These are phyloP conservation scores for Drosophila jambulina DNA, from an alignment of 1,140 invertebrate species.

Conservation along the genomic window DNA sequence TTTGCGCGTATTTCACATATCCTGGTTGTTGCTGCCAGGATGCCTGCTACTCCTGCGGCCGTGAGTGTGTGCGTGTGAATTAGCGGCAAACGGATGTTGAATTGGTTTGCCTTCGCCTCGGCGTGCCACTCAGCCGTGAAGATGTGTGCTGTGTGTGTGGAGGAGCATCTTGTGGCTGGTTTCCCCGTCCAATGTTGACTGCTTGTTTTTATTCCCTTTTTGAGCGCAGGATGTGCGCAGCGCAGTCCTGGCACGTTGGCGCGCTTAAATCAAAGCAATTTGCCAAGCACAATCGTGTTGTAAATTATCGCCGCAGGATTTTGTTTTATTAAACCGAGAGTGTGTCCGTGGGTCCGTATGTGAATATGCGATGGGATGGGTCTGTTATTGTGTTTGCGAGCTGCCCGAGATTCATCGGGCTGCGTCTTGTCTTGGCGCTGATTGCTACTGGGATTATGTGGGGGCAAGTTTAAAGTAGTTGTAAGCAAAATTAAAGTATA, in stretches of 20 bases:
- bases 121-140: slow-evolving; percentile 74
- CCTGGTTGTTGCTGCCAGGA: slow-evolving; percentile 52
- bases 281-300: slow-evolving; percentile 78
- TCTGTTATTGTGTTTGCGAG: slow-evolving; percentile 22
- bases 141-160: slow-evolving; percentile 38
- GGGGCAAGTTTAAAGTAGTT: slow-evolving; percentile 40
- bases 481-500: background rate
- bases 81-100: slow-evolving; percentile 83
- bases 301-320: slow-evolving; percentile 82
- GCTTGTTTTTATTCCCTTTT: slow-evolving; percentile 80
- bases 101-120: slow-evolving; percentile 78
- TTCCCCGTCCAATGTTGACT: slow-evolving; percentile 72
- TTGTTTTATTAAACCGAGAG: slow-evolving; percentile 79
- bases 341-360: slow-evolving; percentile 51
- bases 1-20: slow-evolving; percentile 82
- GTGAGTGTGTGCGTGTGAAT: slow-evolving; percentile 69
- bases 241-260: slow-evolving; percentile 75
- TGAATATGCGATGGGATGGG: slow-evolving; percentile 30
- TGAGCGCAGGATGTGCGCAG: slow-evolving; percentile 47
- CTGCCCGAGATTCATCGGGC: slow-evolving; percentile 43
- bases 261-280: slow-evolving; percentile 82
- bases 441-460: slow-evolving; percentile 49
- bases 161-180: slow-evolving; percentile 76
- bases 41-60: slow-evolving; percentile 21
- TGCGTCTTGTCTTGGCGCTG: slow-evolving; percentile 8